Base-by-base conservation (phyloP, 2,888 invertebrate species). In the Macrosiphum euphorbiae region DNA sequence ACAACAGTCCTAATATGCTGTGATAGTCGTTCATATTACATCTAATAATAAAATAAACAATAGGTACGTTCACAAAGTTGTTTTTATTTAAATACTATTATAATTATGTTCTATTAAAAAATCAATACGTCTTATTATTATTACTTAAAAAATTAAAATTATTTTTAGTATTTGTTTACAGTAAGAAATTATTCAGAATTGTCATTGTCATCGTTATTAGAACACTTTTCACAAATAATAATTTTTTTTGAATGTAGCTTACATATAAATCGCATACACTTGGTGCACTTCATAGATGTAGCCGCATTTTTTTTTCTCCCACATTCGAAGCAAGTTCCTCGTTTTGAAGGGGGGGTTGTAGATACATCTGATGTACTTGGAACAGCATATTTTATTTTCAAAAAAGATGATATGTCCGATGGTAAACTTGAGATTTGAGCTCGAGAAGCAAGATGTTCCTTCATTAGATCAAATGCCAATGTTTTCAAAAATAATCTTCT, bases 391-490 rank as follows among this genome's bases (percentile, higher is more conserved):
- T 11, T 86, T 0, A 44, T 47, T 86, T 86, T 86, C 47, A n/a
- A 86, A 86, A 86, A 86, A 47, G 86, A 86, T 47, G 47, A 86
- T 47, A 86, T 86, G n/a, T 87, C 50, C n/a, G n/a, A 61, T 89
- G 58, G 61, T 61, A 44, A 89, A 89, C 44, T 58, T 61, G 58
- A 47, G 26, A 61, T 89, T 89, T 89, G 44, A 44, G 89, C 13
- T 1, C 44, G 89, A 89, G 61, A 89, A 58, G 44, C 41, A 44
- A 89, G 61, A 89, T 89, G 41, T n/a, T 89, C 61, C 44, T 89
- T 89, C 58, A 89, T 61, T 13, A 61, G 61, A 89, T 89, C 89
- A 89, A 88, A 61, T 13, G 89, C 44, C 28, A 89, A 61, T 61
- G 28, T 89, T 89, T 61, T 89, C 61, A 89, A 89, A 89, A 26